phyloP scores from a whole-genome alignment of 2,113 vertebrate genomes.

The Prunella himalayana region DNA sequence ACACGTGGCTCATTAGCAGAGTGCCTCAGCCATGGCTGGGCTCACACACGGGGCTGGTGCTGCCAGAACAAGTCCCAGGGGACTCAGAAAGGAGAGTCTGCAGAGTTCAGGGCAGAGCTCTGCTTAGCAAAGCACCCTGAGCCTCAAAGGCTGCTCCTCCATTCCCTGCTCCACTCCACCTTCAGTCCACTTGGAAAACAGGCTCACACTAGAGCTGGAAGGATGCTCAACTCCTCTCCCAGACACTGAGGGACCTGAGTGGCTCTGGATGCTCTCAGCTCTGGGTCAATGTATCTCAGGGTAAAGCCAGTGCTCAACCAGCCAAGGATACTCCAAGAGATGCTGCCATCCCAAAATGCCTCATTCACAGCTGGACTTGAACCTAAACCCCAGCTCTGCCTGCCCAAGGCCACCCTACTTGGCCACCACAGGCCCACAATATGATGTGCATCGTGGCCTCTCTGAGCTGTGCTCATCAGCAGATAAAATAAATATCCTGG shows the following conservation, averaged over 20 bases:
- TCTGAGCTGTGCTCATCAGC: accelerated
- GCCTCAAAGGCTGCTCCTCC: not conserved
- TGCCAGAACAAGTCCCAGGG: not conserved
- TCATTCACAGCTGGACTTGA: not conserved
- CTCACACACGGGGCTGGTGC: not conserved
- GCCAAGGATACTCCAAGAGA: not conserved
- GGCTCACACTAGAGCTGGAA: not conserved
- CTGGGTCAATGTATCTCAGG: not conserved
- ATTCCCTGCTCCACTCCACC: not conserved
- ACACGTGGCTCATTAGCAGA: not conserved
- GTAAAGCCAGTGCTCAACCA: not conserved
- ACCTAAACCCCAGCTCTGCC: not conserved
- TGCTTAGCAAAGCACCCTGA: not conserved
- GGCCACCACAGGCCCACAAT: not conserved
- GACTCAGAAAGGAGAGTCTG: not conserved
- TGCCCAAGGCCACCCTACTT: not conserved
- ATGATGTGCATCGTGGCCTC: not conserved
- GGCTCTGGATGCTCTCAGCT: not conserved
- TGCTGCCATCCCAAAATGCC: not conserved
- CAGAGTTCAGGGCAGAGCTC: not conserved
- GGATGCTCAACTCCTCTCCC: not conserved
- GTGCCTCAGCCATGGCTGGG: not conserved
- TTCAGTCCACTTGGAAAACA: not conserved
- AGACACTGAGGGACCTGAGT: accelerated
- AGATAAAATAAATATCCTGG: not conserved